phyloP scores from a whole-genome alignment of 2,797 vertebrate genomes.

The Hippocampus kuda region DNA sequence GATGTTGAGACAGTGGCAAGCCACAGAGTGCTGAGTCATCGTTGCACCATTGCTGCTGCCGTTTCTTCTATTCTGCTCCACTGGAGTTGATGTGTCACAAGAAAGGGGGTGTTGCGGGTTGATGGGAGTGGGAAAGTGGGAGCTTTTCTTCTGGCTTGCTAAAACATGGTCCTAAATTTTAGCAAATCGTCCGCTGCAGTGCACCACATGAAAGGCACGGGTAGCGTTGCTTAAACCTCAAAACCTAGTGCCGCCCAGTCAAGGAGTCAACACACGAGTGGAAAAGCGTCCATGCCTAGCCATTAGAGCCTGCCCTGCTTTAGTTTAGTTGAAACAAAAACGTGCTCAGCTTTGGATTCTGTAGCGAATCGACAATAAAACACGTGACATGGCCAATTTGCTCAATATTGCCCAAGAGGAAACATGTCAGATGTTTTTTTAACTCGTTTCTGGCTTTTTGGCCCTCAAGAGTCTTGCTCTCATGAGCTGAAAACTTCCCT shows the following conservation, averaged over 20 bases:
- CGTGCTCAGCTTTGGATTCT: slow-evolving; percentile 5
- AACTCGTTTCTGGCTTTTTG: not conserved
- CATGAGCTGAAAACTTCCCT: not conserved
- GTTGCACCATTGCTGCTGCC: slow-evolving; percentile 39
- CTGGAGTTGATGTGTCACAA: slow-evolving; percentile 46
- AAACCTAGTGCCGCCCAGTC: slow-evolving; percentile 21
- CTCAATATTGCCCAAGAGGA: not conserved
- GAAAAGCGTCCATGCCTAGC: not conserved
- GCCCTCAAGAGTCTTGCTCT: not conserved
- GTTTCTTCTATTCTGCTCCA: slow-evolving; percentile 47
- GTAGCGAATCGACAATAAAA: slow-evolving; percentile 6
- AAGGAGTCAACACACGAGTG: slow-evolving; percentile 32
- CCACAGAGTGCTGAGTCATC: slow-evolving; percentile 58
- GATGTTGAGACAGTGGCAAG: slow-evolving; percentile 38
- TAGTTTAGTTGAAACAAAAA: slow-evolving; percentile 15
- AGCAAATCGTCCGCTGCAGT: slow-evolving; percentile 46
- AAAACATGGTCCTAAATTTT: slow-evolving; percentile 47
- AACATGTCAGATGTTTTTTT: not conserved
- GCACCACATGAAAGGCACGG: slow-evolving; percentile 53
- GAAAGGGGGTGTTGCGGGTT: slow-evolving; percentile 9
- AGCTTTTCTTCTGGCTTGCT: not conserved
- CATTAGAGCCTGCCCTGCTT: slow-evolving; percentile 8
- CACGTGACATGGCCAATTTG: slow-evolving; percentile 10
- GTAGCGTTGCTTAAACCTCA: slow-evolving; percentile 35
- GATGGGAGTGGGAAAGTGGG: not conserved